Percentiles rank a stretch among this genome's conserved stretches.
These are phyloP conservation scores for Montipora sp. DNA, from an alignment of 64 coral and sea anemone species.

Conservation along the genomic window DNA sequence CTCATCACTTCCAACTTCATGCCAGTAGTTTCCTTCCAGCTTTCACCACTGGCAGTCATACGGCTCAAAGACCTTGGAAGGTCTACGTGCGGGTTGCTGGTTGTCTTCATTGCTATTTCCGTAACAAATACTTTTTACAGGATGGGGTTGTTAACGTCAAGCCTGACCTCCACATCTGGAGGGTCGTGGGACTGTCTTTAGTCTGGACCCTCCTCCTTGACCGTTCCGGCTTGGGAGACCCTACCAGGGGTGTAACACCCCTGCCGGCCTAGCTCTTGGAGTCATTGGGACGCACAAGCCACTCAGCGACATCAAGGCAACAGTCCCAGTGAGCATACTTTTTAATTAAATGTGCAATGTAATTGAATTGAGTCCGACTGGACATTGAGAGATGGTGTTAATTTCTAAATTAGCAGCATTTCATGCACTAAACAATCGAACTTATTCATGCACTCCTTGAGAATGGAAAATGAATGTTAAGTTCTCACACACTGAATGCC, in stretches of 20 bases:
- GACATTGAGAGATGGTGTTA: too few species aligned
- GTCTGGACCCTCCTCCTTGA: constrained; percentile 25
- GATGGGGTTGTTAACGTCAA: background rate
- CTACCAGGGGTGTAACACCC: constrained; percentile 1
- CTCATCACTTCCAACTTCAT: constrained; percentile 3
- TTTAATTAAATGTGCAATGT: too few species aligned
- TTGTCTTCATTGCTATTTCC: background rate
- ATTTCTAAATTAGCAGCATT: too few species aligned
- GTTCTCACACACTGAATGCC: too few species aligned
- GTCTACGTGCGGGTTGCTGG: too few species aligned
- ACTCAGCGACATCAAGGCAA: constrained; percentile 28
- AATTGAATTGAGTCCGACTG: too few species aligned
- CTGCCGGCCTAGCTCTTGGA: background rate
- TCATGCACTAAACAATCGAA: too few species aligned
- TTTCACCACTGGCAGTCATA: background rate
- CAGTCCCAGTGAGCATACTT: background rate
- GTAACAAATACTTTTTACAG: constrained; percentile 18
- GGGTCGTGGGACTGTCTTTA: constrained; percentile 2
- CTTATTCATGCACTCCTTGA: too few species aligned
- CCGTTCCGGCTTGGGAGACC: constrained; percentile 13
- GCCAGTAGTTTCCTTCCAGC: background rate
- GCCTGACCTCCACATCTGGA: background rate
- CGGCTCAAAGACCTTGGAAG: constrained; percentile 2
- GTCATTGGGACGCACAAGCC: constrained; percentile 8
- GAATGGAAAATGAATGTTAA: too few species aligned